These are phyloP conservation scores for Ferrisia virgata DNA, from an alignment of 2,888 invertebrate species.

Conservation along the genomic window DNA sequence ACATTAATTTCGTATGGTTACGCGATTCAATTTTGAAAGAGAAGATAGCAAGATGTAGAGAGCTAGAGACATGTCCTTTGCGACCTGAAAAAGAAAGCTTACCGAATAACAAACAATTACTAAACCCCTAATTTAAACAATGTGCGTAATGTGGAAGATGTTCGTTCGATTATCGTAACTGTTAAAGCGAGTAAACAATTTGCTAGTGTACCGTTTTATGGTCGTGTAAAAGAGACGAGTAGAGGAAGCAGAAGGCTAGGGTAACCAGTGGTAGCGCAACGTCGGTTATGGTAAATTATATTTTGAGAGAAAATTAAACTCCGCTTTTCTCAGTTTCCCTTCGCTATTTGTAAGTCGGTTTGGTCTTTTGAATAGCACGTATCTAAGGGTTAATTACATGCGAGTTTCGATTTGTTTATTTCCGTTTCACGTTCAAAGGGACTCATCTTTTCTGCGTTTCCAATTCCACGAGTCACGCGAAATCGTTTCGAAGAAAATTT, in stretches of 20 bases:
- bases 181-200: background rate
- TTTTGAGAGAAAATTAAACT: conserved; percentile 1
- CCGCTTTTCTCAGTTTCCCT: background rate
- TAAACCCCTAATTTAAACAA: background rate
- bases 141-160: background rate
- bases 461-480: background rate
- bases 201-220: background rate
- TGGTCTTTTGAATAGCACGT: background rate
- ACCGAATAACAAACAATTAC: background rate
- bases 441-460: background rate
- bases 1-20: no score
- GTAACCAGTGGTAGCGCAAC: background rate
- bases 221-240: background rate
- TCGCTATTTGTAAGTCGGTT: background rate
- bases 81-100: background rate
- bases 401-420: conserved; percentile 5
- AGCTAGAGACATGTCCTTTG: background rate
- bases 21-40: no score
- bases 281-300: background rate
- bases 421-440: no score
- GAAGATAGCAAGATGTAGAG: no score
- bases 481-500: background rate
- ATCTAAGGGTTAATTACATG: conserved; percentile 23
- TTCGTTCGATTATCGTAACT: background rate
- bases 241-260: background rate